These are phyloP conservation scores for Cherax quadricarinatus DNA, from an alignment of 1,140 invertebrate genomes.

Conservation along the genomic window DNA sequence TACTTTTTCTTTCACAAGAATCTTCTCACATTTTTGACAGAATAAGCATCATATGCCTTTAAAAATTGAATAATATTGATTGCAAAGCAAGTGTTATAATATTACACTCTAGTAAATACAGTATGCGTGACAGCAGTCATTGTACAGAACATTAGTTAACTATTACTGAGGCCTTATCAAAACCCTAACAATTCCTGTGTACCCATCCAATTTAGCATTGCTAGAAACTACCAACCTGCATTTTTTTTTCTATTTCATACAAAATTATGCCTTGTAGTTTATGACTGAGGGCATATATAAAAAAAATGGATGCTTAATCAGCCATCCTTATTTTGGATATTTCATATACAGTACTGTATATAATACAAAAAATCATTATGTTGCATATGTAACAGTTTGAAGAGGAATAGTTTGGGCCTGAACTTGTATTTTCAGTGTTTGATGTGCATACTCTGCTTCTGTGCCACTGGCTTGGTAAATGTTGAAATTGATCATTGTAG, in stretches of 20 bases:
- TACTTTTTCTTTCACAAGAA: too few species aligned
- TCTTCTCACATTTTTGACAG: background rate
- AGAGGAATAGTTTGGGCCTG: too few species aligned
- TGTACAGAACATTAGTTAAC: background rate
- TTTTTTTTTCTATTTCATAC: background rate
- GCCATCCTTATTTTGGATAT: constrained; percentile 1
- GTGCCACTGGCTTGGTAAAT: too few species aligned
- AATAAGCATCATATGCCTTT: background rate
- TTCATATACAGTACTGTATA: background rate
- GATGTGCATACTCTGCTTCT: too few species aligned
- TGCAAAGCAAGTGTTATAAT: background rate
- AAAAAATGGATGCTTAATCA: background rate
- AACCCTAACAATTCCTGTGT: background rate
- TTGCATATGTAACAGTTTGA: too few species aligned
- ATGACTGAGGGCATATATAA: background rate
- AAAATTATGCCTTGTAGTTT: background rate
- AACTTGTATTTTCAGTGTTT: too few species aligned
- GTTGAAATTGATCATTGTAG: too few species aligned
- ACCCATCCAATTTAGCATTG: background rate
- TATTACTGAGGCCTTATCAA: background rate
- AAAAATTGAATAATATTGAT: background rate
- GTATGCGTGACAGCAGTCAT: background rate
- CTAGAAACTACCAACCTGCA: background rate
- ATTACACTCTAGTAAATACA: background rate
- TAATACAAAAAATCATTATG: too few species aligned